Evolutionary conservation across 2,797 vertebrate genomes (phyloP).

Genomic region (Streptopelia turtur): DNA sequence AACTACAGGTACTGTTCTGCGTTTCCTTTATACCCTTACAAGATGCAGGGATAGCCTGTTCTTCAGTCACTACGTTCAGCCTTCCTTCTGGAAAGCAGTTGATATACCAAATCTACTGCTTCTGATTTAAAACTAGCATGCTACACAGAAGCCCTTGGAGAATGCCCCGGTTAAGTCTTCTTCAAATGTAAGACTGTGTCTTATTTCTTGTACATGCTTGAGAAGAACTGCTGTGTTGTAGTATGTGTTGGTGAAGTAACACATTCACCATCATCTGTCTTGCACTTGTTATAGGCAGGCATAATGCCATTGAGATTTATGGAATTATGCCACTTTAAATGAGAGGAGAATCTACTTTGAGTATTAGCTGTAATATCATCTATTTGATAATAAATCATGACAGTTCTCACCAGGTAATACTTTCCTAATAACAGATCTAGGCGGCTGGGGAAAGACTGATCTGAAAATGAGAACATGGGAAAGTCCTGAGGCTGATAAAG

Average conservation of each 20-base stretch:
- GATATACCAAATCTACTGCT: neutral
- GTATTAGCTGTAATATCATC: neutral
- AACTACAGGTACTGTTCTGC: neutral
- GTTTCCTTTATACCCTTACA: neutral
- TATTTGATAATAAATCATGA: neutral
- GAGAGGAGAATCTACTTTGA: neutral
- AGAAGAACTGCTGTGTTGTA: neutral
- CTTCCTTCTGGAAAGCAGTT: neutral
- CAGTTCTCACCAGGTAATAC: neutral
- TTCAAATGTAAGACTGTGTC: neutral
- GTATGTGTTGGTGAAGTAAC: fast-evolving
- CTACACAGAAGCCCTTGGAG: neutral
- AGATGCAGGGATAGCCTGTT: neutral
- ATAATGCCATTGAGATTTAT: neutral
- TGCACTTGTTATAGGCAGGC: neutral
- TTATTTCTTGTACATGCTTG: neutral
- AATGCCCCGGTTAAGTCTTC: neutral
- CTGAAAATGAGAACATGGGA: neutral
- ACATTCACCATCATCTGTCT: neutral
- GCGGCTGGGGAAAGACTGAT: neutral
- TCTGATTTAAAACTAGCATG: neutral
- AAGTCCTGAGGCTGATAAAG: neutral
- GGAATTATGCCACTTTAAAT: neutral
- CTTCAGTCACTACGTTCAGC: neutral
- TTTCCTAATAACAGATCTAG: neutral